Evolutionary conservation across 2,888 invertebrate genomes (phyloP).

Genomic region (Chrysotoxum bicinctum): DNA sequence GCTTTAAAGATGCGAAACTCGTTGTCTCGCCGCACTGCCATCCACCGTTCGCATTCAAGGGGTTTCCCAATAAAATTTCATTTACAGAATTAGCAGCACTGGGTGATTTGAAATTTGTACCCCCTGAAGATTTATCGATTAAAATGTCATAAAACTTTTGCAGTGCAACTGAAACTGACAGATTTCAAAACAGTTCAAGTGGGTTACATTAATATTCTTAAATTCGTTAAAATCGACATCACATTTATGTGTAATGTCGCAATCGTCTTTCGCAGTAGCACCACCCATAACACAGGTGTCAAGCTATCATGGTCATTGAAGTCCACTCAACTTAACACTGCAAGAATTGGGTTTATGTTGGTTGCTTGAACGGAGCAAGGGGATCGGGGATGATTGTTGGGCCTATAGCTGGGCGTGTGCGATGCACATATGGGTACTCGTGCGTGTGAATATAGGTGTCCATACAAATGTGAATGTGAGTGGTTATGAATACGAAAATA

Average conservation of each 20-base stretch:
- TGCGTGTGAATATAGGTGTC: neutral
- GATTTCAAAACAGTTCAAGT: slow-evolving; percentile 53
- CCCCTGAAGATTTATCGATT: slow-evolving; percentile 47
- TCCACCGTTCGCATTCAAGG: slow-evolving; percentile 11
- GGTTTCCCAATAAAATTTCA: slow-evolving; percentile 57
- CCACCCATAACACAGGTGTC: slow-evolving; percentile 55
- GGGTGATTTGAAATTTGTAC: slow-evolving; percentile 26
- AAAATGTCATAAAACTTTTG: slow-evolving; percentile 42
- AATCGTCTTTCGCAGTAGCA: slow-evolving; percentile 33
- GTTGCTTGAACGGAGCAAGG: neutral
- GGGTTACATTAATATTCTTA: slow-evolving; percentile 25
- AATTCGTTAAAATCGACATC: slow-evolving; percentile 30
- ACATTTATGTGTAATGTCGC: slow-evolving; percentile 9
- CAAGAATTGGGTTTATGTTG: slow-evolving; percentile 34
- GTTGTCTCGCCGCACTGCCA: neutral
- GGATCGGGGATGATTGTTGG: neutral
- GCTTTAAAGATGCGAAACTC: neutral
- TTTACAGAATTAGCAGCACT: slow-evolving; percentile 7
- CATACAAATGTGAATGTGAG: neutral
- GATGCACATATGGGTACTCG: neutral
- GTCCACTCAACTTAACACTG: slow-evolving; percentile 53
- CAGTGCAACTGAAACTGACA: slow-evolving; percentile 57
- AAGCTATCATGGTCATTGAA: slow-evolving; percentile 35
- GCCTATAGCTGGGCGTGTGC: neutral
- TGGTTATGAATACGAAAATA: slow-evolving; percentile 21